A percentile compares a stretch with the other conserved stretches of the same genome.
These are phyloP conservation scores for Cynopterus brachyotis DNA, from an alignment of 2,113 vertebrate species.

Conservation along the genomic window DNA sequence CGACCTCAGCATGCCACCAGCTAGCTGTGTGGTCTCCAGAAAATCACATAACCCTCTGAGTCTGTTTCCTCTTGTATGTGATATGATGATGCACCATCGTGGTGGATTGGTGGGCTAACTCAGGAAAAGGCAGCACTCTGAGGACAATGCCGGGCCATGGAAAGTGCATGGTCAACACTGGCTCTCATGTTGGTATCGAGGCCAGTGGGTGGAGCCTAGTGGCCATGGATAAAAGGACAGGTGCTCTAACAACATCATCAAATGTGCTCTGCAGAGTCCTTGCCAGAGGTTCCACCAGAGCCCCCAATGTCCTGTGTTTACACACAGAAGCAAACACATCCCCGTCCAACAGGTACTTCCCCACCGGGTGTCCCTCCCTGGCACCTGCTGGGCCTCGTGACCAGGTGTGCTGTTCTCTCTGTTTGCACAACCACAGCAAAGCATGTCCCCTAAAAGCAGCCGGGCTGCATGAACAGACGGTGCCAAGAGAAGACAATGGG, in stretches of 20 bases:
- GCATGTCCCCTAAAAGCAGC: not conserved
- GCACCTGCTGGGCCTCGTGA: not conserved
- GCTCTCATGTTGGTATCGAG: not conserved
- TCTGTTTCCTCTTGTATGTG: not conserved
- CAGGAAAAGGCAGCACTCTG: not conserved
- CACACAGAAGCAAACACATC: conserved; percentile 50
- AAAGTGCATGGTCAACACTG: not conserved
- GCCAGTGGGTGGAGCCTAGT: not conserved
- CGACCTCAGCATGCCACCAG: accelerated
- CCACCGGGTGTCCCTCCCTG: not conserved
- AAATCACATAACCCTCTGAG: not conserved
- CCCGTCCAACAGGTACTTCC: not conserved
- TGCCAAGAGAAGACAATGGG: not conserved
- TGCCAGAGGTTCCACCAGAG: not conserved
- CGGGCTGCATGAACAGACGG: not conserved
- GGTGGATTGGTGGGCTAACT: not conserved
- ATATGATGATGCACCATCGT: accelerated
- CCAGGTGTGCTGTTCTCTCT: not conserved
- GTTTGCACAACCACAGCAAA: not conserved
- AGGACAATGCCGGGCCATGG: accelerated
- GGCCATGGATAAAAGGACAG: not conserved
- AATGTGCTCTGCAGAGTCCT: not conserved
- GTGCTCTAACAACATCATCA: not conserved
- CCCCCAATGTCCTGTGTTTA: conserved; percentile 49
- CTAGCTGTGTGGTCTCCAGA: not conserved